Conservation (phyloP, 2,888 invertebrate species). For the Melinaea marsaeus region DNA sequence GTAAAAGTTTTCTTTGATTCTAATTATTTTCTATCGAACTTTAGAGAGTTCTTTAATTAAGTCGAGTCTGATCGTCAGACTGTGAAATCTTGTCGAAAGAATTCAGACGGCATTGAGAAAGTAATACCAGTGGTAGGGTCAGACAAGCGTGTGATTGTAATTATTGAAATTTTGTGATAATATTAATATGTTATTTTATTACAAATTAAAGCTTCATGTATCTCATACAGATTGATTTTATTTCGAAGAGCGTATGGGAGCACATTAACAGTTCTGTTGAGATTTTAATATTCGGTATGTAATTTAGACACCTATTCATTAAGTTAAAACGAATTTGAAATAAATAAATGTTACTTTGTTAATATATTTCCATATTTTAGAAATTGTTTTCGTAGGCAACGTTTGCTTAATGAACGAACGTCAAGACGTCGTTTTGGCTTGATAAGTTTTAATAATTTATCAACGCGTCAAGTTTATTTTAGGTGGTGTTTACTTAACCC, state of each 20-base stretch:
- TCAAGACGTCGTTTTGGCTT: constrained; percentile 35
- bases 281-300: constrained; percentile 10
- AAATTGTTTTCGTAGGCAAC: constrained; percentile 26
- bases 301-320: too few relatives aligned
- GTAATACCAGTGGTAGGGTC: constrained; percentile 24
- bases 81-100: constrained; percentile 27
- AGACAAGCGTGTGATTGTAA: constrained; percentile 22
- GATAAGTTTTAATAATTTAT: constrained; percentile 39
- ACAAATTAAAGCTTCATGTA: not conserved
- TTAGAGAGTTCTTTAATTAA: constrained; percentile 34
- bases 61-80: constrained; percentile 29
- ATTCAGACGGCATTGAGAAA: constrained; percentile 22
- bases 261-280: not conserved
- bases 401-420: constrained; percentile 33
- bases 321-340: constrained; percentile 2
- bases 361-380: constrained; percentile 21
- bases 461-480: constrained; percentile 37
- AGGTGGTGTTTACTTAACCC: constrained; percentile 31
- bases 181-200: constrained; percentile 2
- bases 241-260: too few relatives aligned
- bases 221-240: too few relatives aligned
- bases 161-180: constrained; percentile 36
- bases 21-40: constrained; percentile 28
- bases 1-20: constrained; percentile 30
- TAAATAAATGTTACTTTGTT: constrained; percentile 15